phyloP scores from a whole-genome alignment of 2,888 invertebrate genomes.

The Anagyrus pseudococci region DNA sequence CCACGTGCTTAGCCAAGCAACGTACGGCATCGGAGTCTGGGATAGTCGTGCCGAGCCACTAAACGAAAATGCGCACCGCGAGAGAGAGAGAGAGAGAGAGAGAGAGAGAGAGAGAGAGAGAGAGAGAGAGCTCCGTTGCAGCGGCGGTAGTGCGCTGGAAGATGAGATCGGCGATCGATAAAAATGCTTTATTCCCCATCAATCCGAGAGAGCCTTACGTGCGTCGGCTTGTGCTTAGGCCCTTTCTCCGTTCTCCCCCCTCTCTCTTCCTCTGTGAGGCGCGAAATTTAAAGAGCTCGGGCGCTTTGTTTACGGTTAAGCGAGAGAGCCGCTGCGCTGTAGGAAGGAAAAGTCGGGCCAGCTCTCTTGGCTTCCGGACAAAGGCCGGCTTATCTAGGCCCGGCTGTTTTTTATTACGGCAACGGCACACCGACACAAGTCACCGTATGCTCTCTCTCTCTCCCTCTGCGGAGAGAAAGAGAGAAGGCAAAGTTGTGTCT shows the following conservation, averaged over 20 bases:
- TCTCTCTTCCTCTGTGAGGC: background rate
- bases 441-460: no score
- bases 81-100: background rate
- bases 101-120: background rate
- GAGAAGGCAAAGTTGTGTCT: no score
- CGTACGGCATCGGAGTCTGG: no score
- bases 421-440: background rate
- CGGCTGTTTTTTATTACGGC: constrained; percentile 22
- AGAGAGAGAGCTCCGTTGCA: background rate
- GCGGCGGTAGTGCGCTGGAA: background rate
- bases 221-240: background rate
- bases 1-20: no score
- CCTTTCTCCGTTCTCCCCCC: constrained; percentile 1
- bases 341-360: constrained; percentile 2
- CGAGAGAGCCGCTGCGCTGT: no score
- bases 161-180: constrained; percentile 25
- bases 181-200: constrained; percentile 21
- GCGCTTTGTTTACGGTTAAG: constrained; percentile 24
- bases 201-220: background rate
- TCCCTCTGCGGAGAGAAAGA: no score
- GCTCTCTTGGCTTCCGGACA: constrained; percentile 7
- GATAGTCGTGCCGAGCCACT: no score
- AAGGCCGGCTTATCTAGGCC: constrained; percentile 35
- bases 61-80: no score
- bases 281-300: constrained; percentile 29